A percentile compares a stretch with the other conserved stretches of the same genome.
Evolutionary conservation across 2,888 invertebrate genomes (phyloP).

Genomic region (Drosophila fungiperda): DNA sequence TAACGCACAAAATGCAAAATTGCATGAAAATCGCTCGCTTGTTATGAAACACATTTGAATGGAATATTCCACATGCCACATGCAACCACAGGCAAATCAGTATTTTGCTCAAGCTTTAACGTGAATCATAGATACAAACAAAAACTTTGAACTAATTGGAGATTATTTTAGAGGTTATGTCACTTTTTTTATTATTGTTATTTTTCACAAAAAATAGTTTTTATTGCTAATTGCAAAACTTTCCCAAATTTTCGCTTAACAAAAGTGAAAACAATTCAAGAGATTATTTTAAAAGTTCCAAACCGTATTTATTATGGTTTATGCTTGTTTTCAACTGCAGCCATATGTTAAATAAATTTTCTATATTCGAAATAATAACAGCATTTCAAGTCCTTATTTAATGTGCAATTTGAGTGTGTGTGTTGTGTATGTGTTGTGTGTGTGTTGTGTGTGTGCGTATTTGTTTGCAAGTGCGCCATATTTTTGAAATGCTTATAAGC

Average conservation of each 20-base stretch:
- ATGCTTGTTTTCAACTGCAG: background rate
- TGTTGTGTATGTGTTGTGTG: background rate
- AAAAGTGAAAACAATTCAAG: background rate
- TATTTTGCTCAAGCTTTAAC: background rate
- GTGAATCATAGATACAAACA: background rate
- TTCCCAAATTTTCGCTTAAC: background rate
- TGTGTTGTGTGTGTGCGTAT: background rate
- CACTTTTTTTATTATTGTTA: background rate
- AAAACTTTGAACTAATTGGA: background rate
- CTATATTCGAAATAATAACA: background rate
- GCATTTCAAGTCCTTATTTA: conserved; percentile 3
- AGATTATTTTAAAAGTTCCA: background rate
- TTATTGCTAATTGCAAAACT: background rate
- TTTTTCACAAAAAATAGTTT: background rate
- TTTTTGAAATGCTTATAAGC: conserved; percentile 7
- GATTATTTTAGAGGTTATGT: background rate
- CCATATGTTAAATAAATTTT: background rate
- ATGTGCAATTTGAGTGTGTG: background rate
- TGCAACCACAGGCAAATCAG: background rate
- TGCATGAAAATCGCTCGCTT: background rate
- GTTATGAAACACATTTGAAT: background rate
- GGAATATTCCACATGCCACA: background rate
- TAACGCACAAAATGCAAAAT: background rate
- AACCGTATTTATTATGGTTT: background rate
- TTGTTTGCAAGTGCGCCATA: background rate